Conservation (phyloP, 1,140 invertebrate species). For the honey bee (Apis mellifera) region DNA sequence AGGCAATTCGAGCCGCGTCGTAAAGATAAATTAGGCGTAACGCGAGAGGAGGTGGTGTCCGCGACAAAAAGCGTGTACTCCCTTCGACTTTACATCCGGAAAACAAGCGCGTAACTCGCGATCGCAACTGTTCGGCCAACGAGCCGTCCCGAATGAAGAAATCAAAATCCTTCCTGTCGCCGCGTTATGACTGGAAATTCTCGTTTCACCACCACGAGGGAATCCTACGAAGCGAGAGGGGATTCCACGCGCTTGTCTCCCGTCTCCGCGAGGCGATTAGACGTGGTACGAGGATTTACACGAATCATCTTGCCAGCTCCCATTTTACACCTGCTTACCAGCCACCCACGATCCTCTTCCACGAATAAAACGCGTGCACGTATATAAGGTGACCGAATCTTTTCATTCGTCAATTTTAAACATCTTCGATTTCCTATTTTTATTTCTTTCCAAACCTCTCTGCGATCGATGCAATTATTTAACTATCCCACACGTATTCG, state of each 20-base stretch:
- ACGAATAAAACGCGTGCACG: constrained; percentile 6
- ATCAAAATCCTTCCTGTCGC: background rate
- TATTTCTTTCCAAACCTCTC: no score
- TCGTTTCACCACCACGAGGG: background rate
- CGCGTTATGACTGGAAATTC: background rate
- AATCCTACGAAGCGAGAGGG: background rate
- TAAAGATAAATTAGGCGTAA: constrained; percentile 19
- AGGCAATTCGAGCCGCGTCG: background rate
- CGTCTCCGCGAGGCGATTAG: constrained; percentile 38
- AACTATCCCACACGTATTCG: no score
- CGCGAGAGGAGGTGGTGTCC: background rate
- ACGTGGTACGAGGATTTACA: constrained; percentile 25
- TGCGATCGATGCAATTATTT: no score
- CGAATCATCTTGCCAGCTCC: constrained; percentile 50
- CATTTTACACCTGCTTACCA: constrained; percentile 65
- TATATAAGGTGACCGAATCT: no score
- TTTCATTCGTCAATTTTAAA: no score
- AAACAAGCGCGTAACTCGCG: background rate
- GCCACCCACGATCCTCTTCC: constrained; percentile 60
- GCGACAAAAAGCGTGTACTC: background rate
- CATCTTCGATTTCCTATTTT: no score
- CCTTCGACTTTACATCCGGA: background rate
- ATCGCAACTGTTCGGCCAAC: background rate
- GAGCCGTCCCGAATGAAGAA: background rate
- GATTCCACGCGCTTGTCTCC: constrained; percentile 25